These are phyloP conservation scores for Platysteira castanea DNA, from an alignment of 2,113 vertebrate species.

Conservation along the genomic window DNA sequence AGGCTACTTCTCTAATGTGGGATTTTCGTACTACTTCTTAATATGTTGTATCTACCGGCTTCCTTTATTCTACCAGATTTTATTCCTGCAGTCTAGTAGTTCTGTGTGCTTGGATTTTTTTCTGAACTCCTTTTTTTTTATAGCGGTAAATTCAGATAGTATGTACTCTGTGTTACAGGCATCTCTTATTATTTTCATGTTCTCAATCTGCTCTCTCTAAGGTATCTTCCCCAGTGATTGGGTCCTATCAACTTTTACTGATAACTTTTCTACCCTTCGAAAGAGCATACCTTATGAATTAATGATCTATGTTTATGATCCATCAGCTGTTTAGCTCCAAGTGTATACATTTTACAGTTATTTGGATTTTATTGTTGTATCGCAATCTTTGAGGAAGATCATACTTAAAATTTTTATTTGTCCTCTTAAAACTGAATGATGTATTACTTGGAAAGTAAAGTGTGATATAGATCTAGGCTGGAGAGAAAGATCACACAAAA, in stretches of 20 bases:
- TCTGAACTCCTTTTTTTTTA: not conserved
- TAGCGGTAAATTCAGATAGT: not conserved
- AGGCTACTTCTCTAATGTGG: not conserved
- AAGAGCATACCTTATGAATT: not conserved
- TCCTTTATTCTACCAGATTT: not conserved
- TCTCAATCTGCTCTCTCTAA: not conserved
- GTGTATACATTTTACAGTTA: not conserved
- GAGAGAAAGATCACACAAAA: not conserved
- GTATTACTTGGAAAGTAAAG: not conserved
- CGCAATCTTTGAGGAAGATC: not conserved
- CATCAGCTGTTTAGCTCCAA: not conserved
- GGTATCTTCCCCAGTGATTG: not conserved
- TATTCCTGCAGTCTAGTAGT: not conserved
- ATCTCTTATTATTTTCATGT: not conserved
- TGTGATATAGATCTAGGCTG: not conserved
- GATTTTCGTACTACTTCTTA: not conserved
- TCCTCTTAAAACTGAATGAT: not conserved
- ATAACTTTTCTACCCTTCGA: not conserved
- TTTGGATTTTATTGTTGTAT: not conserved
- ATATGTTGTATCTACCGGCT: not conserved
- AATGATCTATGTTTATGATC: not conserved
- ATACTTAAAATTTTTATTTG: not conserved
- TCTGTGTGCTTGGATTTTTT: not conserved
- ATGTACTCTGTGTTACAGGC: not conserved
- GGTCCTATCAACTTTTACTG: not conserved